Evolutionary conservation across 2,888 invertebrate species (phyloP), one percentile per base, ranked within the genome.

Genomic region (Slavum lentiscoides): DNA sequence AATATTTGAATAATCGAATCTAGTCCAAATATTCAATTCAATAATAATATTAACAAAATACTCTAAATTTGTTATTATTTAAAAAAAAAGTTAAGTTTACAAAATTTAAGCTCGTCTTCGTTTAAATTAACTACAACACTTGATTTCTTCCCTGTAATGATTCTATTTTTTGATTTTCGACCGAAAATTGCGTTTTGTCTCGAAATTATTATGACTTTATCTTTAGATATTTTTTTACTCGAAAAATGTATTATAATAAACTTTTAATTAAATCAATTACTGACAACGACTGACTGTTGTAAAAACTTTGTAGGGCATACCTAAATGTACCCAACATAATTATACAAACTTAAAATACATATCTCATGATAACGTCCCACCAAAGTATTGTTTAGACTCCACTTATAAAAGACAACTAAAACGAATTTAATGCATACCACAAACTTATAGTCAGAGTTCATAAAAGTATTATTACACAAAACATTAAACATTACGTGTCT

Each of bases 51-150:
- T 43, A 67, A 43, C 58, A 58, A 66, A 58, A 66, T 21, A 67
- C 58, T 39, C 39, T 58, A 55, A 75, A 37, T 66, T 39, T 30
- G 37, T 8, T 53, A 72, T 61, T 13, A 11, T 49, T 39, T 13
- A 21, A 19, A n/a, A 43, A 74, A n/a, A 19, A 39, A 39, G 13
- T 67, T 75, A 58, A 66, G n/a, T 74, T 21, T 66, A 74, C 0
- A 74, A 74, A 66, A 66, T 74, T 8, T 66, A 74, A 66, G 64
- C 64, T 74, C 64, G 15, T 53, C 15, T 53, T 49, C 17, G 53
- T 74, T 30, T 49, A 1, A 3, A 64, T 49, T 39, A 67, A 55
- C 67, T 75, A 75, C 75, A 59, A 39, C 21, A 43, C 23, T n/a
- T 15, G 64, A 37, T 64, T 64, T 55, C 17, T n/a, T 19, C 23